Conservation (phyloP, 2,797 vertebrate species). For the Fistularia commersonii region DNA sequence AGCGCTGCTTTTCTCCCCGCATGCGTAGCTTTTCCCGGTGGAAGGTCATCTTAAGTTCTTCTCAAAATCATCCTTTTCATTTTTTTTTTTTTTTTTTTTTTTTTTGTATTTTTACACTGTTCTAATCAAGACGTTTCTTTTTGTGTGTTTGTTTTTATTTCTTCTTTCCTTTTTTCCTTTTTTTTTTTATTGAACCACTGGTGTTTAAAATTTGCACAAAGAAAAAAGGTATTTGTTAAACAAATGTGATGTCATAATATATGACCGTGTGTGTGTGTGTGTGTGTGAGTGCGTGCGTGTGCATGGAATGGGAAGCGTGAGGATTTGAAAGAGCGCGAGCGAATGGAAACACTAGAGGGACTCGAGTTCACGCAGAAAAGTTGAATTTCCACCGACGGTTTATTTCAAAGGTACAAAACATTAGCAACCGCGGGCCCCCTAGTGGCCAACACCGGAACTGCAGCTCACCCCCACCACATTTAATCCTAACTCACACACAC, state of each 20-base stretch:
- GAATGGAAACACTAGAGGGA: no score
- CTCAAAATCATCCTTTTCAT: slow-evolving; percentile 16
- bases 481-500: no score
- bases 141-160: background rate
- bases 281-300: background rate
- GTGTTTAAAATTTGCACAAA: slow-evolving; percentile 92
- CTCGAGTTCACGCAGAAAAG: no score
- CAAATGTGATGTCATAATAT: slow-evolving; percentile 65
- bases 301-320: background rate
- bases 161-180: slow-evolving; percentile 48
- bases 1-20: slow-evolving; percentile 36
- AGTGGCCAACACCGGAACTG: no score
- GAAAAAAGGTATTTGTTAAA: slow-evolving; percentile 73
- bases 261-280: background rate
- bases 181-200: slow-evolving; percentile 88
- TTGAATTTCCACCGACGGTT: no score
- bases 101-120: slow-evolving; percentile 46
- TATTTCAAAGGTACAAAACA: no score
- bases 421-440: no score
- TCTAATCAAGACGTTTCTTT: slow-evolving; percentile 28
- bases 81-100: no score
- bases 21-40: no score
- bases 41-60: no score
- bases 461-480: no score
- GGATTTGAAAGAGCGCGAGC: no score